These are phyloP conservation scores for Echinometra lucunter DNA, from an alignment of 53 echinoderm and acorn worm genomes.

Conservation along the genomic window DNA sequence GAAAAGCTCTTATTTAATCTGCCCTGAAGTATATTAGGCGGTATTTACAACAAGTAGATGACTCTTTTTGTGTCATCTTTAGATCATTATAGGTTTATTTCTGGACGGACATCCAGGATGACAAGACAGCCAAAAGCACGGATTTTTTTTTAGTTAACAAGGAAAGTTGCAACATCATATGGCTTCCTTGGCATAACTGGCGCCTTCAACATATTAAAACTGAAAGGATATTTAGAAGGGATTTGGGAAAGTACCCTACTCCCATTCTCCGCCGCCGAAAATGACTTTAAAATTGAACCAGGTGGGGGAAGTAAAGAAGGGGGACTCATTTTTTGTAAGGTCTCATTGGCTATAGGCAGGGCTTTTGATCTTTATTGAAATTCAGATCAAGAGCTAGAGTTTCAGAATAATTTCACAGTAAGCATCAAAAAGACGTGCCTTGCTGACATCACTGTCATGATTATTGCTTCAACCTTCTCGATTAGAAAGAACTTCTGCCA, in stretches of 20 bases:
- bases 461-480: too few species aligned
- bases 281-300: neutral
- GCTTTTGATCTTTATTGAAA: too few species aligned
- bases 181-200: neutral
- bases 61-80: conserved; percentile 3
- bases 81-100: neutral
- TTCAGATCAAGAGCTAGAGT: too few species aligned
- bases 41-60: neutral
- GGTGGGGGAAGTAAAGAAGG: neutral
- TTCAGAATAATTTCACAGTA: too few species aligned
- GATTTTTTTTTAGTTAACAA: neutral
- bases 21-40: neutral
- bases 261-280: neutral
- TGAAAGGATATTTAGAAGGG: neutral
- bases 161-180: neutral
- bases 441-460: neutral
- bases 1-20: too few species aligned
- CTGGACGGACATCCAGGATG: neutral
- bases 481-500: neutral
- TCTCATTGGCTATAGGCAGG: too few species aligned
- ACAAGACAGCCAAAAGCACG: conserved; percentile 1
- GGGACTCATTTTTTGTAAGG: too few species aligned
- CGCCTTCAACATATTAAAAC: neutral
- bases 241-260: neutral
- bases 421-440: too few species aligned